phyloP scores from a whole-genome alignment of 1,140 invertebrate genomes.

The Sminthurinus signatus region DNA sequence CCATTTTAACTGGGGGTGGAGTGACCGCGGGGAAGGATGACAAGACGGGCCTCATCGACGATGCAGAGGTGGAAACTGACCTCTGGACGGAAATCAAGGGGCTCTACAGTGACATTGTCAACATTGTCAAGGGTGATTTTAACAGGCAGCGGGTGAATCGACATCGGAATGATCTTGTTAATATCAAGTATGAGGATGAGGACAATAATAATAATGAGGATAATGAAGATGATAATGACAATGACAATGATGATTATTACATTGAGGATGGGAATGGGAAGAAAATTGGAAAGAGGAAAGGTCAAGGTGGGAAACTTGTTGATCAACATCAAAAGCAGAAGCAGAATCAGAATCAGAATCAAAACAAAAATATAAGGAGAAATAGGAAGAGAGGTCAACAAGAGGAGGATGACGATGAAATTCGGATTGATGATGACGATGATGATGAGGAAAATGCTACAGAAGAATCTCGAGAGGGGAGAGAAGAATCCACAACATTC shows the following conservation, averaged over 20 bases:
- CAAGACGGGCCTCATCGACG: constrained; percentile 10
- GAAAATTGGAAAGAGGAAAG: neutral
- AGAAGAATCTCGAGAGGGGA: too few species aligned
- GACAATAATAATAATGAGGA: neutral
- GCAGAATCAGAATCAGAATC: too few species aligned
- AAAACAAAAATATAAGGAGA: too few species aligned
- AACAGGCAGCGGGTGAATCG: neutral
- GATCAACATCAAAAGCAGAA: too few species aligned
- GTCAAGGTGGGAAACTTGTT: too few species aligned
- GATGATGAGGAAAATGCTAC: too few species aligned
- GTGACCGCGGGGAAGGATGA: constrained; percentile 23
- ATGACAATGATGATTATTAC: neutral
- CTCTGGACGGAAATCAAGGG: constrained; percentile 40
- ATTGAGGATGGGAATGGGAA: neutral
- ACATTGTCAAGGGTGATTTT: constrained; percentile 34
- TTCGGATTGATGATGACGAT: too few species aligned
- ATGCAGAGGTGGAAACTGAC: constrained; percentile 15
- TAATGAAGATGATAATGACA: neutral
- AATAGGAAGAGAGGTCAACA: too few species aligned
- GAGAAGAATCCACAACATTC: too few species aligned
- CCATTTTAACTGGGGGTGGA: constrained; percentile 11
- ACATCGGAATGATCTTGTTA: neutral
- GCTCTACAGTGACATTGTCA: constrained; percentile 32
- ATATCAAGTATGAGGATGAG: constrained; percentile 14
- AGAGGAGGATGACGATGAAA: too few species aligned